Conservation (phyloP, 2,888 invertebrate species). For the Noctua janthe region DNA sequence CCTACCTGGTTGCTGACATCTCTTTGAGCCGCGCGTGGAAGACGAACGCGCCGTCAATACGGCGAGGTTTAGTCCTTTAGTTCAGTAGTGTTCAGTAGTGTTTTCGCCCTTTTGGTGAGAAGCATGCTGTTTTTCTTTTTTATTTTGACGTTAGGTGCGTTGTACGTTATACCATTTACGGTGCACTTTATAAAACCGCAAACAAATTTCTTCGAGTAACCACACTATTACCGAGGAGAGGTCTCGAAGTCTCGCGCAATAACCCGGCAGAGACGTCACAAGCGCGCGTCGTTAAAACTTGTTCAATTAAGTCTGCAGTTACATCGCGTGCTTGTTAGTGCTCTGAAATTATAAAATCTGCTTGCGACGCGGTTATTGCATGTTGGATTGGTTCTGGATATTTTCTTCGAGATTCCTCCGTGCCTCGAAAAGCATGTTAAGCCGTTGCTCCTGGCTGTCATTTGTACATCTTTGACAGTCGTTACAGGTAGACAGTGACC, state of each 20-base stretch:
- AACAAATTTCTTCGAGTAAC: slow-evolving; percentile 23
- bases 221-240: slow-evolving; percentile 8
- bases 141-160: too few relatives aligned
- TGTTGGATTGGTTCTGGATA: background rate
- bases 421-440: too few relatives aligned
- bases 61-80: too few relatives aligned
- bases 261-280: slow-evolving; percentile 37
- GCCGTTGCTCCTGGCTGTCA: too few relatives aligned
- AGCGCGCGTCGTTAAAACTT: slow-evolving; percentile 68
- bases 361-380: slow-evolving; percentile 29
- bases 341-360: slow-evolving; percentile 32
- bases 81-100: too few relatives aligned
- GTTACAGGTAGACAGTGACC: too few relatives aligned
- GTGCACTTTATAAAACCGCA: background rate
- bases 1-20: too few relatives aligned
- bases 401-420: background rate
- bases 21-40: too few relatives aligned
- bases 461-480: too few relatives aligned
- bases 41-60: too few relatives aligned
- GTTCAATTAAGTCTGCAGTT: slow-evolving; percentile 64
- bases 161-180: background rate
- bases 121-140: too few relatives aligned
- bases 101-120: too few relatives aligned
- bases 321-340: slow-evolving; percentile 41
- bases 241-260: slow-evolving; percentile 15